Evolutionary conservation across 2,113 vertebrate species (phyloP).

Genomic region (Aldabrachelys gigantea): DNA sequence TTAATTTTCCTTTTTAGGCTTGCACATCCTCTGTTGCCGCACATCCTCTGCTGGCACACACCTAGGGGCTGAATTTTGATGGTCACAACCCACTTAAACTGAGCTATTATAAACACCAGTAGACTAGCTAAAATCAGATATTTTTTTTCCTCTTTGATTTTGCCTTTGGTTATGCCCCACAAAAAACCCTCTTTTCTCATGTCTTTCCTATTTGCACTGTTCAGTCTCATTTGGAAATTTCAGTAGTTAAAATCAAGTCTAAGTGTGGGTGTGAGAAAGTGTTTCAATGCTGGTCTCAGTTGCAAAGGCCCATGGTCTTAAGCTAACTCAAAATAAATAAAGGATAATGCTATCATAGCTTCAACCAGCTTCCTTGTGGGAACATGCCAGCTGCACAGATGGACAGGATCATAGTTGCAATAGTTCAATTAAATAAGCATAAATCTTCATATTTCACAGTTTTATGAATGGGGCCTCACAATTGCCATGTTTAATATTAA

Average conservation of each 20-base stretch:
- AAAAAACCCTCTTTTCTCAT: neutral
- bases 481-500: constrained; percentile 7
- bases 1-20: neutral
- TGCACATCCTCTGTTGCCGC: neutral
- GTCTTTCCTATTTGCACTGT: neutral
- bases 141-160: neutral
- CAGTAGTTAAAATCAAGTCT: neutral
- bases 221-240: neutral
- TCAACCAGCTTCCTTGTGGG: neutral
- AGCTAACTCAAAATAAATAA: neutral
- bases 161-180: neutral
- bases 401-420: neutral
- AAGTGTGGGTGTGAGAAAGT: neutral
- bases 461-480: constrained; percentile 20
- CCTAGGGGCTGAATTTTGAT: neutral
- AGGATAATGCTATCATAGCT: neutral
- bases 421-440: neutral
- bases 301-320: neutral
- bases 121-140: neutral
- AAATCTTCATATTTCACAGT: neutral
- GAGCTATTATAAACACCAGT: neutral
- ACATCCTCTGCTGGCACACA: neutral
- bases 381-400: constrained; percentile 17
- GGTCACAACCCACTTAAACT: neutral
- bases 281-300: neutral